These are phyloP conservation scores for Trididemnum clinides DNA, from an alignment of 23 tunicate species.

Conservation along the genomic window DNA sequence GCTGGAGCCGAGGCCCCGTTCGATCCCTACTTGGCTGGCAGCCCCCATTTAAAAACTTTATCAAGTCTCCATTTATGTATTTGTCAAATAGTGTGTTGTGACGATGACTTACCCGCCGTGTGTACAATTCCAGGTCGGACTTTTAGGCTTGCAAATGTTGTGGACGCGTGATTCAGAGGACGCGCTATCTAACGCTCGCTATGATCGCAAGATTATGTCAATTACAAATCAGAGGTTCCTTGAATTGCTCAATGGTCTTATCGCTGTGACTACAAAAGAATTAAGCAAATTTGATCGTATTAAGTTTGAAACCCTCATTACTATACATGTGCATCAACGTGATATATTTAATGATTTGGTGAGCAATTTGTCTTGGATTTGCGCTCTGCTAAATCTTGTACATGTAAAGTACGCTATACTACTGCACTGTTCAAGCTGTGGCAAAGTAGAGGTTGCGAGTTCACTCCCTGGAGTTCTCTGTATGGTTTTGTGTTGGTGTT, in stretches of 20 bases:
- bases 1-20: no score
- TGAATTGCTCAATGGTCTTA: slow-evolving; percentile 74
- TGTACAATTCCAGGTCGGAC: slow-evolving; percentile 77
- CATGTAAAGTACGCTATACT: no score
- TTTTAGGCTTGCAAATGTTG: slow-evolving; percentile 91
- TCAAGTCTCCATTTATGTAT: no score
- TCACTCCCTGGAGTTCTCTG: no score
- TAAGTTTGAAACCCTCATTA: slow-evolving; percentile 95
- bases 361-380: slow-evolving; percentile 5
- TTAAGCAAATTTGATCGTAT: slow-evolving; percentile 93
- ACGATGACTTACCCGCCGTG: no score
- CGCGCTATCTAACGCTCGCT: slow-evolving; percentile 82
- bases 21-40: no score
- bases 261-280: slow-evolving; percentile 87
- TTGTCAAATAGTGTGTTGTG: no score
- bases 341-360: slow-evolving; percentile 97
- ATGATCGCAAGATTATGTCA: slow-evolving; percentile 94
- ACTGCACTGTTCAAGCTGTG: no score
- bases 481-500: no score
- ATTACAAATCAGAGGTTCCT: slow-evolving; percentile 94
- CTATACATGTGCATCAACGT: slow-evolving; percentile 98
- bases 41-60: no score
- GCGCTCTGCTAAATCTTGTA: no score
- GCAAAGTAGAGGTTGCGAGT: no score
- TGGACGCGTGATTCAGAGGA: slow-evolving; percentile 98